phyloP scores from a whole-genome alignment of 2,113 vertebrate species.

The Hippocampus mohnikei region DNA sequence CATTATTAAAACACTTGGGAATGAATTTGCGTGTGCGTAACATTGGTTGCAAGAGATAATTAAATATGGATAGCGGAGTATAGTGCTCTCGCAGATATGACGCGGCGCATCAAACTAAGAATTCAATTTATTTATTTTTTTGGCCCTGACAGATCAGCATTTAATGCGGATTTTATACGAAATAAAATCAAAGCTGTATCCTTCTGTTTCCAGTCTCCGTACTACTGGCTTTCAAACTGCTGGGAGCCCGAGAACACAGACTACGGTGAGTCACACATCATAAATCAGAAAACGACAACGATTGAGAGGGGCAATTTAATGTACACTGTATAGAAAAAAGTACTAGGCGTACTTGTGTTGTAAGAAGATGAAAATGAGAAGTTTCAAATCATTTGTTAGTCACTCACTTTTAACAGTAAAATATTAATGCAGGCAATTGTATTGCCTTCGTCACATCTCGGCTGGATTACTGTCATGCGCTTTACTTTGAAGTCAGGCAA shows the following conservation, averaged over 20 bases:
- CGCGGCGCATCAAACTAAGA: conserved; percentile 29
- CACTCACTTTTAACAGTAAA: no score
- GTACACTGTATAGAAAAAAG: neutral
- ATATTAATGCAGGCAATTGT: no score
- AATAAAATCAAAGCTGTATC: conserved; percentile 21
- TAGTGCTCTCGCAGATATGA: conserved; percentile 17
- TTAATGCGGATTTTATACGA: neutral
- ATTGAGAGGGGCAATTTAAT: conserved; percentile 25
- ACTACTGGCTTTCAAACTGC: conserved; percentile 97
- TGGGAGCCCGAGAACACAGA: conserved; percentile 98
- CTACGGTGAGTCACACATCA: conserved; percentile 80
- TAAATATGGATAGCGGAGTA: conserved; percentile 52
- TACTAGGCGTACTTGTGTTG: neutral
- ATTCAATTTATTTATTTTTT: neutral
- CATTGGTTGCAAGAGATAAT: conserved; percentile 51
- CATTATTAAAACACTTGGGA: conserved; percentile 55
- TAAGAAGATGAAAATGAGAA: no score
- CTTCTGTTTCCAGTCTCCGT: conserved; percentile 82
- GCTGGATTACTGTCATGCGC: no score
- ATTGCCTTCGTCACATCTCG: no score
- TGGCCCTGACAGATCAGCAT: no score
- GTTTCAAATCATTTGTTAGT: no score
- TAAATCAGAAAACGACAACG: neutral
- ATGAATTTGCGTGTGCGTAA: conserved; percentile 58
- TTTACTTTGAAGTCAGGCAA: no score